Evolutionary conservation across 2,797 vertebrate species (phyloP).

Genomic region (Lateolabrax maculatus): DNA sequence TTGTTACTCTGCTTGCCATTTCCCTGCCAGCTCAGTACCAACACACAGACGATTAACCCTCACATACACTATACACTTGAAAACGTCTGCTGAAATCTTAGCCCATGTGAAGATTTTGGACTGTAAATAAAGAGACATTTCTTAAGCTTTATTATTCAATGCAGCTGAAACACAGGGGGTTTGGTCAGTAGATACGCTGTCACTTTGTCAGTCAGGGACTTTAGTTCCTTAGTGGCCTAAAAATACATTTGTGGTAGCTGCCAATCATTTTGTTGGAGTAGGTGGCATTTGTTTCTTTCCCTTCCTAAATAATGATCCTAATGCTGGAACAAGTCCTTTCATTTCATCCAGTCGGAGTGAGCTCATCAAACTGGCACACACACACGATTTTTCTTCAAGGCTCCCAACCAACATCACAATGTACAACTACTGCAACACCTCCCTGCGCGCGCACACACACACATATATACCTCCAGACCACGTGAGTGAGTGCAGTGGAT

Average conservation of each 20-base stretch:
- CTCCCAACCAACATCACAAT: conserved; percentile 31
- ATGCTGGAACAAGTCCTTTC: neutral
- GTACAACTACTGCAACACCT: conserved; percentile 13
- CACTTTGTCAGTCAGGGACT: neutral
- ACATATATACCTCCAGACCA: conserved; percentile 54
- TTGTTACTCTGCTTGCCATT: neutral
- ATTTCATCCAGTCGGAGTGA: neutral
- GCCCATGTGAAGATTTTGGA: neutral
- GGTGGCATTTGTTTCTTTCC: neutral
- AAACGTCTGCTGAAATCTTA: neutral
- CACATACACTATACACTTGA: neutral
- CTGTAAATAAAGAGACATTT: neutral
- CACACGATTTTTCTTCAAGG: conserved; percentile 18
- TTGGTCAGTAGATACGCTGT: neutral
- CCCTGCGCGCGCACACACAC: conserved; percentile 43
- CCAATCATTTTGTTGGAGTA: neutral
- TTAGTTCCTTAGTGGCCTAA: neutral
- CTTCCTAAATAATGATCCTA: neutral
- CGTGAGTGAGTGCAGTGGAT: conserved; percentile 70
- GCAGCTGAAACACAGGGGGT: neutral
- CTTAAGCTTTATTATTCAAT: neutral
- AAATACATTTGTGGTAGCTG: conserved; percentile 10
- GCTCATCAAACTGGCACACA: conserved; percentile 22
- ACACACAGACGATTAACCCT: neutral
- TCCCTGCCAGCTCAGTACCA: conserved; percentile 20